Base-by-base conservation (phyloP, 2,888 invertebrate genomes). In the Drosophila incognita region DNA sequence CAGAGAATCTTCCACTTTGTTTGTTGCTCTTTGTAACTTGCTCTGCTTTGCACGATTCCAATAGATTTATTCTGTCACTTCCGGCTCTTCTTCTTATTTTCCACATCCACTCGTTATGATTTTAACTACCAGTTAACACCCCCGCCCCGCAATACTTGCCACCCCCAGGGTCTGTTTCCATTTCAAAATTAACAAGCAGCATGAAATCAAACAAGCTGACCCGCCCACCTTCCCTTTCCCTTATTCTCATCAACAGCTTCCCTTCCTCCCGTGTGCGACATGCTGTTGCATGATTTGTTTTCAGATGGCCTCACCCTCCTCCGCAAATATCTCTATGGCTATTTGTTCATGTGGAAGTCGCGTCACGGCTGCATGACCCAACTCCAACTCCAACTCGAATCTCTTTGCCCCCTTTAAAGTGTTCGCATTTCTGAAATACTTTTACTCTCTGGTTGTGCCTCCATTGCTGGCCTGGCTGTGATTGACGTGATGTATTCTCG, bases 311-410 rank as follows among this genome's bases (percentile, higher is more conserved):
- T 46, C 49, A 38, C 18, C 46, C 54, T 24, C 40, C 51, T 31
- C 53, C 35, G 46, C 48, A 48, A 38, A n/a, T 46, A 40, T 72
- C 65, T 70, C 70, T 62, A 49, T 74, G 66, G 66, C 49, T 74
- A 67, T 78, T 69, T 73, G 70, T 81, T 85, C 80, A 82, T 69
- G 82, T 77, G 89, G 76, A 82, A 78, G 74, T 58, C 67, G 66
- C 70, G 60, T 75, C 62, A 79, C 69, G 70, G 61, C 35, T 77
- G 68, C 82, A 58, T 61, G 69, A 59, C 38, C 54, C 59, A 58
- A 53, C 60, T 54, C 27, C 38, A 33, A 36, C 15, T 10, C n/a
- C 38, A 33, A 36, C 15, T 10, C 46, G 18, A 33, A 18, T 10
- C 57, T 35, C 46, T 15, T 58, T 46, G 33, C 60, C 40, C 29